A percentile compares a stretch with the other conserved stretches of the same genome.
These are phyloP conservation scores for Machaerirhynchus nigripectus DNA, from an alignment of 2,113 vertebrate species.

Conservation along the genomic window DNA sequence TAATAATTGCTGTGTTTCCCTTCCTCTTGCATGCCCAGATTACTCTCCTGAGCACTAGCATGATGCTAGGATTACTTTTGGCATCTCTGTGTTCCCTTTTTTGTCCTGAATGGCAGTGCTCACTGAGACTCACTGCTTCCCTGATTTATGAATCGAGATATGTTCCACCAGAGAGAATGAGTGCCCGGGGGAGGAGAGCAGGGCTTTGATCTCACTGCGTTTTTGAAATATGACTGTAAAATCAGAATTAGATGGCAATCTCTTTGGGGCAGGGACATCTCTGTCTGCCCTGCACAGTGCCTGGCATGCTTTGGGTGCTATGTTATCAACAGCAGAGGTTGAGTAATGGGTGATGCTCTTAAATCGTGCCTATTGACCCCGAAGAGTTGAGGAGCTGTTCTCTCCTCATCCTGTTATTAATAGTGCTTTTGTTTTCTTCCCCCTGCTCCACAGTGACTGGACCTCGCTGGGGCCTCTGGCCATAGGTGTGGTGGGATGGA, in stretches of 20 bases:
- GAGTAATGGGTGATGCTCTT: background rate
- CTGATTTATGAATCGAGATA: background rate
- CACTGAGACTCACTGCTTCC: background rate
- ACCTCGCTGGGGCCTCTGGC: background rate
- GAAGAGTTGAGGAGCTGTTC: background rate
- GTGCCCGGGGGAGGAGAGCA: background rate
- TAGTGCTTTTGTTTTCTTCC: background rate
- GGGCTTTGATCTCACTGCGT: slow-evolving; percentile 54
- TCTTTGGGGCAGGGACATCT: slow-evolving; percentile 33
- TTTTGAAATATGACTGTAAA: slow-evolving; percentile 57
- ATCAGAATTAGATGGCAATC: slow-evolving; percentile 58
- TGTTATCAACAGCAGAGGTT: background rate
- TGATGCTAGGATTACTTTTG: background rate
- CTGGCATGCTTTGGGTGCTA: background rate
- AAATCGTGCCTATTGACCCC: background rate
- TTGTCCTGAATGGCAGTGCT: background rate
- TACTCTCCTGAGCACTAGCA: background rate
- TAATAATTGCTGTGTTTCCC: background rate
- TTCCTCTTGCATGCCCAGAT: background rate
- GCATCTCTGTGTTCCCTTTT: background rate
- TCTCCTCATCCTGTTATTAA: background rate
- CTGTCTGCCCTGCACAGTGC: background rate
- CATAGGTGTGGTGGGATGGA: background rate
- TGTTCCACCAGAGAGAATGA: slow-evolving; percentile 39
- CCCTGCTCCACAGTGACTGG: background rate